Evolutionary conservation across 2,797 vertebrate genomes (phyloP), one percentile per base, ranked within the genome.

Genomic region (Sebastes trivittatus): DNA sequence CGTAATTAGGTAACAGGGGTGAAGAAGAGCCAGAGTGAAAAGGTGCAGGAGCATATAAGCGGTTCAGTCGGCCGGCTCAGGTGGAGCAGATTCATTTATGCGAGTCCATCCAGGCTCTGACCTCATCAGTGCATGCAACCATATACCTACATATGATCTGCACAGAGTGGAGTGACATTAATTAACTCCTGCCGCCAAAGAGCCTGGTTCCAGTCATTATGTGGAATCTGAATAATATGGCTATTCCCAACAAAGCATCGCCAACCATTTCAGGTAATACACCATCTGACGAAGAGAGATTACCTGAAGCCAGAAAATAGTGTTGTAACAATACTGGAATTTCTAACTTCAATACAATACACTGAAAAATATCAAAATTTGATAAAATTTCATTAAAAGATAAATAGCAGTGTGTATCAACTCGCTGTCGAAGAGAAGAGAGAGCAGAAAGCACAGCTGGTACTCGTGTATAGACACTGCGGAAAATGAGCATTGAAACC

Each of bases 1-100:
- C 38, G 3, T 77, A 84, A 85, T 80, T 56, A 87, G 76, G 68
- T 59, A 38, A 70, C 66, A 55, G n/a, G 77, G 61, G 62, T 81
- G 76, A 60, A 58, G 71, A 61, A 58, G 72, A 23, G 72, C 67
- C 55, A 30, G 1, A 22, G 72, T 69, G 60, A 56, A 62, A 78
- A 64, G 56, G 66, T 84, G 59, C 30, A 30, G 16, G 49, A 60
- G 29, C 23, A 29, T 3, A n/a, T 3, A n/a, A 66, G 72, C 30
- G 70, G 63, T 32, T 85, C 56, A 64, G 61, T 65, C 66, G 34
- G 64, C 13, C 6, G 16, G 42, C 46, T 75, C 73, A 77, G 29
- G 13, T 32, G 9, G 7, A 62, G 11, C 58, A 71, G 2, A 71
- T 70, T 66, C 27, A 78, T 72, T 74, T 34, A 72, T 72, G 54